Conservation (phyloP, 2,113 vertebrate genomes). For the Phyllostomus discolor region DNA sequence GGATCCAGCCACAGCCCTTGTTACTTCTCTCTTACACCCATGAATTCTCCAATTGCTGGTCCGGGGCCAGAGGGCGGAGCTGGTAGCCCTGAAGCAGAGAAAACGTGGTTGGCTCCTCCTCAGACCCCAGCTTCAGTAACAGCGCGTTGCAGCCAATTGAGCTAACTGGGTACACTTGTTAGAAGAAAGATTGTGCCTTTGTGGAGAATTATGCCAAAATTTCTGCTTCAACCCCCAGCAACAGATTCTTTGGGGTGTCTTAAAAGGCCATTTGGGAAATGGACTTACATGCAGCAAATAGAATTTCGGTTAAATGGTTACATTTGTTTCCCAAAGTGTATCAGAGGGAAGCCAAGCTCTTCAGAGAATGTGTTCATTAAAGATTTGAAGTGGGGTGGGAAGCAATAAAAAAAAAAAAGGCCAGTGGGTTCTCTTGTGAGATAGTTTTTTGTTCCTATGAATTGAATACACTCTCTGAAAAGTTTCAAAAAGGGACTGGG, state of each 20-base stretch:
- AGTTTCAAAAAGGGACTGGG: slow-evolving; percentile 68
- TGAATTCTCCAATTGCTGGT: background rate
- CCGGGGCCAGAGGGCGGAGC: background rate
- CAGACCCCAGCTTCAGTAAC: background rate
- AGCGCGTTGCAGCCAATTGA: background rate
- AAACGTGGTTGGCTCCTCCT: background rate
- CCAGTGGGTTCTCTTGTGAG: slow-evolving; percentile 69
- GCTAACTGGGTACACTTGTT: slow-evolving; percentile 25
- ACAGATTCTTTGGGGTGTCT: slow-evolving; percentile 54
- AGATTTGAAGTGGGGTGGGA: slow-evolving; percentile 73
- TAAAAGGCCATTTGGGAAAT: slow-evolving; percentile 56
- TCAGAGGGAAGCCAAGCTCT: slow-evolving; percentile 61
- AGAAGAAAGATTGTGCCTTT: slow-evolving; percentile 42
- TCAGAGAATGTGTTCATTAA: slow-evolving; percentile 73
- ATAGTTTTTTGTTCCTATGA: slow-evolving; percentile 73
- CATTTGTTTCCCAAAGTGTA: slow-evolving; percentile 72
- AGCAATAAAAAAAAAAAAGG: slow-evolving; percentile 64
- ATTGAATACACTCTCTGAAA: slow-evolving; percentile 68
- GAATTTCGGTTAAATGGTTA: slow-evolving; percentile 62
- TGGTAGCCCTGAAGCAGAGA: background rate
- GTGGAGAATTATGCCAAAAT: slow-evolving; percentile 42
- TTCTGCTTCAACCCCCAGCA: slow-evolving; percentile 47
- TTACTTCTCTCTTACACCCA: background rate
- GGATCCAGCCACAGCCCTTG: background rate
- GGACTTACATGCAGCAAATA: slow-evolving; percentile 48